Evolutionary conservation across 2,797 vertebrate genomes (phyloP).

Genomic region (Poeciliopsis presidionis): DNA sequence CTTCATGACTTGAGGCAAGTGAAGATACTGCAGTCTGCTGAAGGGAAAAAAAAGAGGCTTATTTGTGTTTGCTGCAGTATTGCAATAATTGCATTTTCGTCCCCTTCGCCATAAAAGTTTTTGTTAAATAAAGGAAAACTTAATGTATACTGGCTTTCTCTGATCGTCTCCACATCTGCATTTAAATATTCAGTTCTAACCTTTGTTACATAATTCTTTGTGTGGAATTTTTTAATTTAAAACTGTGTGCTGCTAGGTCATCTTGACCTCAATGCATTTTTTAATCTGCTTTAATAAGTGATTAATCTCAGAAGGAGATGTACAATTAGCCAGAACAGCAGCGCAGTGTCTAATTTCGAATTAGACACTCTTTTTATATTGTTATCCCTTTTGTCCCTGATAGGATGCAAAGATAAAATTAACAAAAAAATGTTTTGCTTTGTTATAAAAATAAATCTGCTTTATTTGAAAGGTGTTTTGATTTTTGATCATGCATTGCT

Average conservation of each 20-base stretch:
- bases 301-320: conserved; percentile 22
- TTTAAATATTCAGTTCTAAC: background rate
- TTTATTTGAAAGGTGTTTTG: background rate
- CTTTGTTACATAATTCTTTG: background rate
- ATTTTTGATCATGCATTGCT: background rate
- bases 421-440: background rate
- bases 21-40: background rate
- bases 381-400: background rate
- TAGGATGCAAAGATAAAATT: background rate
- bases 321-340: conserved; percentile 13
- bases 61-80: background rate
- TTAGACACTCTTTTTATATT: background rate
- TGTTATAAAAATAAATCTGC: background rate
- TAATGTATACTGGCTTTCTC: background rate
- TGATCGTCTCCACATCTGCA: background rate
- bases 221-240: conserved; percentile 11
- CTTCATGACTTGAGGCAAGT: background rate
- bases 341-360: conserved; percentile 26
- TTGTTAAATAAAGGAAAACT: background rate
- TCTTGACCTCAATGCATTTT: conserved; percentile 32
- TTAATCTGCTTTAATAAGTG: conserved; percentile 31
- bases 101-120: background rate
- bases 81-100: background rate
- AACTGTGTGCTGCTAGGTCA: conserved; percentile 16
- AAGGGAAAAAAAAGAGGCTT: background rate